Evolutionary conservation across 2,113 vertebrate species (phyloP).

Genomic region (Trogon melanurus): DNA sequence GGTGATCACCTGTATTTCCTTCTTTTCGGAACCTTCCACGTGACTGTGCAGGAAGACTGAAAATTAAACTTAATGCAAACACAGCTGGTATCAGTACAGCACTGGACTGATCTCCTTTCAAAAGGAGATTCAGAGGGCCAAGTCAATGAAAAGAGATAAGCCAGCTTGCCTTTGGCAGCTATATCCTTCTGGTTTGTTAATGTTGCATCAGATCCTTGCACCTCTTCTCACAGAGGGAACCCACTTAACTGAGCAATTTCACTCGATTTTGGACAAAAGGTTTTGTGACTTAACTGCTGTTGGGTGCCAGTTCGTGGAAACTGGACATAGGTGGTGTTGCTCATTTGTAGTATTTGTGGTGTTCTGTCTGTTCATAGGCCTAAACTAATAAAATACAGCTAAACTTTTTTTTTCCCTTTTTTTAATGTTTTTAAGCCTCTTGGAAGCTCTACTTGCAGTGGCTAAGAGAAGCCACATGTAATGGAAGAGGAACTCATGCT

Average conservation of each 20-base stretch:
- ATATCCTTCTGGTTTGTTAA: neutral
- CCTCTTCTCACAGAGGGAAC: neutral
- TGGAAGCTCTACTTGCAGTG: neutral
- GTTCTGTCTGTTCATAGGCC: neutral
- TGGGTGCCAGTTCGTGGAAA: neutral
- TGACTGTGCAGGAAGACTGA: neutral
- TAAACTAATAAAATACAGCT: neutral
- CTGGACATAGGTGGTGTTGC: neutral
- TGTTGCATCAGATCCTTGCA: neutral
- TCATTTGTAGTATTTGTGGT: neutral
- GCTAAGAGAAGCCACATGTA: neutral
- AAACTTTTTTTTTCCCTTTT: neutral
- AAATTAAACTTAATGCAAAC: neutral
- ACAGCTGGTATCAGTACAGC: neutral
- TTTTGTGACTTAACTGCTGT: neutral
- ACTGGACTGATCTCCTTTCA: neutral
- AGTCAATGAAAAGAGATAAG: neutral
- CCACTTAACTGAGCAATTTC: neutral
- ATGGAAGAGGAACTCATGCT: neutral
- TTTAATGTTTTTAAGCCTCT: neutral
- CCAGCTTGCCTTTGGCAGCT: neutral
- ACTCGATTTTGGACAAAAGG: neutral
- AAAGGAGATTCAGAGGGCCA: neutral
- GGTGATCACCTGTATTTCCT: neutral
- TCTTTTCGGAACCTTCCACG: neutral